These are phyloP conservation scores for Amphiprion clarkii DNA, from an alignment of 2,797 vertebrate species.

Conservation along the genomic window DNA sequence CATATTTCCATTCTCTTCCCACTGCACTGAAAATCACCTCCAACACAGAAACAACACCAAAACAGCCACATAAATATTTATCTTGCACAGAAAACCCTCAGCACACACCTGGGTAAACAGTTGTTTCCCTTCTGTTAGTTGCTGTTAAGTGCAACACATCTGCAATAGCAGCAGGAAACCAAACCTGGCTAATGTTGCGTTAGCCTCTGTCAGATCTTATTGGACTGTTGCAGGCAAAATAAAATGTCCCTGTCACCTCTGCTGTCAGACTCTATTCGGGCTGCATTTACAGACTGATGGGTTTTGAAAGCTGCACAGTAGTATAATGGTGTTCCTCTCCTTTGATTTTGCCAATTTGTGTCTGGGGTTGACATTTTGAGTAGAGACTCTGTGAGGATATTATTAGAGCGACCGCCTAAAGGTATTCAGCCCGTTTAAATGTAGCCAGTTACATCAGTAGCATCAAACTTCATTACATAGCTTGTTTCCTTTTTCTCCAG, in stretches of 20 bases:
- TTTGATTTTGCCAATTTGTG: conserved; percentile 64
- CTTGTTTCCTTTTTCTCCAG: conserved; percentile 67
- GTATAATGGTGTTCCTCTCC: conserved; percentile 34
- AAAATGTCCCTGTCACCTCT: conserved; percentile 67
- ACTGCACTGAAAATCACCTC: conserved; percentile 7
- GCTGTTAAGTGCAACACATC: conserved; percentile 27
- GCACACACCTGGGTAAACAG: conserved; percentile 62
- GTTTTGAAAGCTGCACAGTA: conserved; percentile 55
- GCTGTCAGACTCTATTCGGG: conserved; percentile 66
- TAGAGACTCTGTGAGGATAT: conserved; percentile 58
- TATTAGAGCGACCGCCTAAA: conserved; percentile 81
- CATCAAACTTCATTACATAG: conserved; percentile 75
- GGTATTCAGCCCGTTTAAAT: conserved; percentile 71
- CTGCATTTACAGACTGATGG: conserved; percentile 47
- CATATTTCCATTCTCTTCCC: neutral
- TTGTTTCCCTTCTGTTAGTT: conserved; percentile 42
- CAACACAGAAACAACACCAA: conserved; percentile 16
- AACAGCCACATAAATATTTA: conserved; percentile 46
- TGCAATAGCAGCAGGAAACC: conserved; percentile 21
- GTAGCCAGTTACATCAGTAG: conserved; percentile 65
- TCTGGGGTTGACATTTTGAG: conserved; percentile 72
- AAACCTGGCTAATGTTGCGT: conserved; percentile 38
- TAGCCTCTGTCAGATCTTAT: conserved; percentile 54
- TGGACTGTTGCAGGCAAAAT: conserved; percentile 22
- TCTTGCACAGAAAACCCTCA: conserved; percentile 30